Evolutionary conservation across 2,888 invertebrate genomes (phyloP).

Genomic region (Suillia variegata): DNA sequence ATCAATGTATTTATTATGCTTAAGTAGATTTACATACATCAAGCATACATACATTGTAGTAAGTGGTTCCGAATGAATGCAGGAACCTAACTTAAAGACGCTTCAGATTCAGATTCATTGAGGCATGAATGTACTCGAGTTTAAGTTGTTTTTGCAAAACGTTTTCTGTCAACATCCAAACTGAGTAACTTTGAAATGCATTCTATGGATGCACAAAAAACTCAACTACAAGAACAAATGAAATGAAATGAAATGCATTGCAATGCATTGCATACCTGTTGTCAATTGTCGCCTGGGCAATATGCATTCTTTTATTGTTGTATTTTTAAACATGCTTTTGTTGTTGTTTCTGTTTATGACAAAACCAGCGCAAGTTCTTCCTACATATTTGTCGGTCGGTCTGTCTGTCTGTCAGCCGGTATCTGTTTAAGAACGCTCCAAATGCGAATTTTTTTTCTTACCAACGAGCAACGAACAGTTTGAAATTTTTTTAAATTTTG

Average conservation of each 20-base stretch:
- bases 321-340: background rate
- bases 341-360: background rate
- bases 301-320: background rate
- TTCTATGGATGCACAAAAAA: background rate
- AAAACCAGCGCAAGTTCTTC: background rate
- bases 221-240: slow-evolving; percentile 1
- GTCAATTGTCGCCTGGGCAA: background rate
- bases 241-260: slow-evolving; percentile 20
- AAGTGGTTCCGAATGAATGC: too few species aligned
- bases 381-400: background rate
- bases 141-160: too few species aligned
- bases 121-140: too few species aligned
- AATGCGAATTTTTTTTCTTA: too few species aligned
- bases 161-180: too few species aligned
- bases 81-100: too few species aligned
- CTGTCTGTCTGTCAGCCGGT: background rate
- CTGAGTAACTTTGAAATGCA: background rate
- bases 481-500: too few species aligned
- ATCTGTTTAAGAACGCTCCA: background rate
- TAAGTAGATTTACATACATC: too few species aligned
- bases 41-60: too few species aligned
- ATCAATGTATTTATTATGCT: too few species aligned
- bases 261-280: background rate
- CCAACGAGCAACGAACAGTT: too few species aligned
- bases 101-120: too few species aligned